Base-by-base conservation (phyloP, 2,113 vertebrate species). In the Eleginops maclovinus region DNA sequence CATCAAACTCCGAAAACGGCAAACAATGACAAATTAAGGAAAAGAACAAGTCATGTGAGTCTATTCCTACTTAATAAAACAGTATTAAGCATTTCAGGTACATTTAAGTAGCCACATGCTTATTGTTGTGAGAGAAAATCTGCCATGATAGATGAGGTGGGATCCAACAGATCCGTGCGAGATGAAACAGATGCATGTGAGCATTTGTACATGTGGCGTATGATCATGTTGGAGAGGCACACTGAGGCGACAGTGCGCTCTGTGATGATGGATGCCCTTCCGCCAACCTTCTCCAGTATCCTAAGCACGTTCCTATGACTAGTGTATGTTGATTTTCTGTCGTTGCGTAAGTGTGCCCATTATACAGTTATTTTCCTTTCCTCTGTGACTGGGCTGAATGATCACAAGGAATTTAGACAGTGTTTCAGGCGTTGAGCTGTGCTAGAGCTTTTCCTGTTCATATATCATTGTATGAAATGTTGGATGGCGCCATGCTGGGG, bases 391-490 rank as follows among this genome's bases (percentile, higher is more conserved):
- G 15, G 15, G 64, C 56, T 84, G 79, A 79, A 72, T 60, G 88
- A 79, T 79, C 59, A 2, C 26, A 83, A 87, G 76, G 79, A 81
- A 58, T 59, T 58, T 51, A 72, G 67, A 78, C 41, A 62, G 66
- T 82, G 78, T 71, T 69, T 77, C 49, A 80, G 75, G 74, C 26
- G 8, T 17, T 79, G 51, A 69, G 79, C 89, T 81, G 71, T 58
- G 70, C 83, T 60, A 26, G 41, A 64, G 63, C 63, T 82, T 87
- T 82, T 82, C 49, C 75, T 72, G 81, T 87, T 89, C 87, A 91
- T 91, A 87, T 79, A 91, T 93, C 89, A 90, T 75, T 60, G 75
- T 44, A 61, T 56, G 70, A 83, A 90, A 83, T 62, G 68, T 72
- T 79, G 61, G 82, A 56, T 60, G 31, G 31, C 31, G 75, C 41